Conservation (phyloP, 2,797 vertebrate species). For the Pogonophryne albipinna region DNA sequence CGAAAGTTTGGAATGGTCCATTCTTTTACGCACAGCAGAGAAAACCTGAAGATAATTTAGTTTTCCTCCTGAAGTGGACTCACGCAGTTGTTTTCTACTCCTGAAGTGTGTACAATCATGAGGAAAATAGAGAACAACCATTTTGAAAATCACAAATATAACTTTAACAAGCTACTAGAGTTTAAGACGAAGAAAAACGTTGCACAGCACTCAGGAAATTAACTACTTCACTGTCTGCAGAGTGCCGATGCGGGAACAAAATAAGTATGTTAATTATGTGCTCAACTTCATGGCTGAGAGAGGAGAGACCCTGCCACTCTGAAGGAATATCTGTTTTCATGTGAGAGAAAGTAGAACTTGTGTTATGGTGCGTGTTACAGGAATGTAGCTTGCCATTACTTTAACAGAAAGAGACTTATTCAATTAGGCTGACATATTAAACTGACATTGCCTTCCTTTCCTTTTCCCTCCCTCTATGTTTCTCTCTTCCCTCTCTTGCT, state of each 20-base stretch:
- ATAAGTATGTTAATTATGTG: conserved; percentile 24
- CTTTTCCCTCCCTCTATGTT: neutral
- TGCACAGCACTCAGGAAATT: neutral
- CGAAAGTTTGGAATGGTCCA: neutral
- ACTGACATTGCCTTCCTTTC: neutral
- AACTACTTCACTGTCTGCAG: neutral
- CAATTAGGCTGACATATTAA: neutral
- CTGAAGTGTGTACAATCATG: neutral
- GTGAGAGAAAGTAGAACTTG: conserved; percentile 18
- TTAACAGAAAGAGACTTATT: conserved; percentile 1
- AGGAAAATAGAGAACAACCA: neutral
- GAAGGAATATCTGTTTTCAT: conserved; percentile 2
- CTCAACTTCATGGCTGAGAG: conserved; percentile 22
- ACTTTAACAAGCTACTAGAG: neutral
- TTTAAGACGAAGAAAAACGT: neutral
- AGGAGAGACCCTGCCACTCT: neutral
- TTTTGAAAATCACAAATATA: too few relatives aligned
- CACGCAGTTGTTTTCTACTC: neutral
- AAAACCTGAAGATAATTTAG: neutral
- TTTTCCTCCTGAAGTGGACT: neutral
- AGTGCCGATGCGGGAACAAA: neutral
- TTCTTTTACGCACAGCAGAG: neutral
- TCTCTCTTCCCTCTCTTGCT: neutral
- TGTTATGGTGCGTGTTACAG: neutral
- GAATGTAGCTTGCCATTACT: neutral